Evolutionary conservation across 2,797 vertebrate genomes (phyloP), one percentile per base, ranked within the genome.

Genomic region (Rallus crepitans): DNA sequence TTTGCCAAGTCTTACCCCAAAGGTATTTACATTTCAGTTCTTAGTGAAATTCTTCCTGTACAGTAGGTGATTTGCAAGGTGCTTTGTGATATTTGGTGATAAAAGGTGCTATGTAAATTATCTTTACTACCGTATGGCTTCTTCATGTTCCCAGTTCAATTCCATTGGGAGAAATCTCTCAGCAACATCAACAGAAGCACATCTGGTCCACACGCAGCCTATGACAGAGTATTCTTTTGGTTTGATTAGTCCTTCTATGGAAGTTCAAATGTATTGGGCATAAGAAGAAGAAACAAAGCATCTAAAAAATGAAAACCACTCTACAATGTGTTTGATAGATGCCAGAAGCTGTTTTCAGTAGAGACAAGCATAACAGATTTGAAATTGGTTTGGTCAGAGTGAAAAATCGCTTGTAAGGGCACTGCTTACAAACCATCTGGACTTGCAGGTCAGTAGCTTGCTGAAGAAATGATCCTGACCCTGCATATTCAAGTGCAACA

Each of bases 11-110:
- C 88, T 87, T 84, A 84, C 52, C 76, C 70, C 77, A 66, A 89
- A 94, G 77, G 37, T 89, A 73, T 96, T 91, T 84, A 52, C 25
- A n/a, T 89, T 91, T 93, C 77, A 87, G 55, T 94, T 86, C 80
- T 70, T 66, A 94, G 89, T 70, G 60, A 94, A 90, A 68, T 88
- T 82, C 16, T 63, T 89, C 35, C 42, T 42, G 9, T 88, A 87
- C 55, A 64, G 47, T 57, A 73, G 77, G 48, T 94, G 63, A 90
- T 87, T 94, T 94, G 80, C 70, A 94, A 86, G 53, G 85, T 73
- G 66, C 66, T 95, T 96, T 95, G 63, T 87, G 89, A 86, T 96
- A 93, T 72, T 93, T 93, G 69, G 65, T 72, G 93, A 88, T 93
- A 88, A 93, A 96, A 94, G 82, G 55, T 90, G 35, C n/a, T 82